Evolutionary conservation across 2,888 invertebrate genomes (phyloP).

Genomic region (Phaedon cochleariae): DNA sequence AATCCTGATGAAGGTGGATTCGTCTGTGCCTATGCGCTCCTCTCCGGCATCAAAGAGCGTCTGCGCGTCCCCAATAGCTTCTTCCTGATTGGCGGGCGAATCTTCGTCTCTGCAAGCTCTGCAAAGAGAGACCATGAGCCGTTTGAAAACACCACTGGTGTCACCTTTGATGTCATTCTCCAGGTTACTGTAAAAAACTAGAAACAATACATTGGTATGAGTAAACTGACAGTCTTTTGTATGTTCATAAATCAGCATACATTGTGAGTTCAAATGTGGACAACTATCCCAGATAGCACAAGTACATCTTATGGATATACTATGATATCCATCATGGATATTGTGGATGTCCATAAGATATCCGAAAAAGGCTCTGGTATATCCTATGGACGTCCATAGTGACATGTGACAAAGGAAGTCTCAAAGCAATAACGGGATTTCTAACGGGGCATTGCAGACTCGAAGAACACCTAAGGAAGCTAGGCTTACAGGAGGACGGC

Average conservation of each 20-base stretch:
- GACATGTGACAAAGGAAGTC: too few relatives aligned
- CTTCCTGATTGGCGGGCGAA: slow-evolving; percentile 73
- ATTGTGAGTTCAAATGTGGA: neutral
- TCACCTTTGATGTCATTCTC: slow-evolving; percentile 78
- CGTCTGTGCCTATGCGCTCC: slow-evolving; percentile 80
- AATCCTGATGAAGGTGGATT: slow-evolving; percentile 85
- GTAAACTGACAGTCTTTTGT: slow-evolving; percentile 1
- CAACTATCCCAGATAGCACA: too few relatives aligned
- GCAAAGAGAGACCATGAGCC: slow-evolving; percentile 86
- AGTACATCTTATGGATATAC: too few relatives aligned
- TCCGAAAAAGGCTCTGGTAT: too few relatives aligned
- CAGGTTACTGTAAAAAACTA: slow-evolving; percentile 45
- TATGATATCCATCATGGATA: too few relatives aligned
- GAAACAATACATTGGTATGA: slow-evolving; percentile 36
- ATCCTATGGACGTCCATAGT: too few relatives aligned
- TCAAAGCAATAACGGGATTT: too few relatives aligned
- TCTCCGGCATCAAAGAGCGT: slow-evolving; percentile 79
- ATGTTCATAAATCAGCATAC: neutral
- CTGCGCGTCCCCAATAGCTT: slow-evolving; percentile 84
- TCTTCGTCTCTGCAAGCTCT: slow-evolving; percentile 85
- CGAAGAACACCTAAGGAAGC: too few relatives aligned
- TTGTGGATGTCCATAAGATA: too few relatives aligned
- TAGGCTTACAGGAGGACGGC: too few relatives aligned
- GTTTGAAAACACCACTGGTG: slow-evolving; percentile 91
- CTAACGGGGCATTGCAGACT: too few relatives aligned